A percentile compares a stretch with the other conserved stretches of the same genome.
phyloP scores from a whole-genome alignment of 2,797 vertebrate species.

The Labroides dimidiatus region DNA sequence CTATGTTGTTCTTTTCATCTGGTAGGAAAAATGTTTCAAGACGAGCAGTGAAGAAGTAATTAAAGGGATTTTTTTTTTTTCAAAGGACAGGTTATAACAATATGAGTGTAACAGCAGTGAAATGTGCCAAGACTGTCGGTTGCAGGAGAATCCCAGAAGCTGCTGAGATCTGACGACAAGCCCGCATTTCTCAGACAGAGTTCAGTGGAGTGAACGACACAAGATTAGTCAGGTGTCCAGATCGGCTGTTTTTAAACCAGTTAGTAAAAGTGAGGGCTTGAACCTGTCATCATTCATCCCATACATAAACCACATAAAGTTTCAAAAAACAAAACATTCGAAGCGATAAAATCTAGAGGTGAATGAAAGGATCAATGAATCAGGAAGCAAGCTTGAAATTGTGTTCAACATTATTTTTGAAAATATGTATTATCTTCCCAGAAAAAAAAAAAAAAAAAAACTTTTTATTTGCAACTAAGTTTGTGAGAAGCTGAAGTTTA shows the following conservation, averaged over 20 bases:
- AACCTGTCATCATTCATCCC: not conserved
- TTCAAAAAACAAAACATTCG: no score
- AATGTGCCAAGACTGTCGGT: not conserved
- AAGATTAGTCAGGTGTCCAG: not conserved
- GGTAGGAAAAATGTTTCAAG: not conserved
- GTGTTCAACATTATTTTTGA: no score
- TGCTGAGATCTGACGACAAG: not conserved
- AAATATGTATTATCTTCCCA: no score
- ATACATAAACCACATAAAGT: no score
- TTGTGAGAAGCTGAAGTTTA: no score
- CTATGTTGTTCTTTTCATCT: no score
- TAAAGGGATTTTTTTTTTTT: not conserved
- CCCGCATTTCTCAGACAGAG: not conserved
- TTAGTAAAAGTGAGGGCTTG: no score
- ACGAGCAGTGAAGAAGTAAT: not conserved
- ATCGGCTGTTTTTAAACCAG: not conserved
- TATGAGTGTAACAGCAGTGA: not conserved
- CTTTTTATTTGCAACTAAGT: no score
- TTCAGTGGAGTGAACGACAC: not conserved
- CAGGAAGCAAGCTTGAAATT: no score
- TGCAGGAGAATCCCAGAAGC: not conserved
- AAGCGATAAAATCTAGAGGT: no score
- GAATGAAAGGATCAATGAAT: no score
- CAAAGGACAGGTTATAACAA: not conserved
- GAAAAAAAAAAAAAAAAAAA: no score